These are phyloP conservation scores for Heliangelus exortis DNA, from an alignment of 2,797 vertebrate species.

Conservation along the genomic window DNA sequence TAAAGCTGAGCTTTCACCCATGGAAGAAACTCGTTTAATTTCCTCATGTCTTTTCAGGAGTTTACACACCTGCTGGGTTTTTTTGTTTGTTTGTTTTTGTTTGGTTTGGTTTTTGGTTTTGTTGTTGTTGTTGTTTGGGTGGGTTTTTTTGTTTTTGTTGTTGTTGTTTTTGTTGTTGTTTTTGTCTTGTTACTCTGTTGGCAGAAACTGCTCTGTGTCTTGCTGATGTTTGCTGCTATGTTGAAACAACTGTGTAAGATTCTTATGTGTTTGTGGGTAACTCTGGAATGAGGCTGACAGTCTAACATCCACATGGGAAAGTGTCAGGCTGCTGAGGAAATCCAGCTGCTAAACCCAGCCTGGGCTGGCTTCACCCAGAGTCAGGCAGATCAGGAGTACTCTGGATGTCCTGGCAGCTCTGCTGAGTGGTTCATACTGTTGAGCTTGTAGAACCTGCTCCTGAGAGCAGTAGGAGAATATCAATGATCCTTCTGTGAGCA, in stretches of 20 bases:
- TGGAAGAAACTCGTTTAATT: background rate
- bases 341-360: background rate
- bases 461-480: background rate
- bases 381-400: background rate
- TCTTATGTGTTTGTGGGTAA: background rate
- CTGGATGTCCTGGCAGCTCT: background rate
- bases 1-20: background rate
- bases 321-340: background rate
- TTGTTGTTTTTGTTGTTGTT: background rate
- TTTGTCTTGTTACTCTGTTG: conserved; percentile 19
- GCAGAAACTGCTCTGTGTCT: conserved; percentile 49
- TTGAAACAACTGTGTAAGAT: background rate
- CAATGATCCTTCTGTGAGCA: background rate
- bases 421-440: background rate
- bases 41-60: background rate
- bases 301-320: background rate
- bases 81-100: background rate
- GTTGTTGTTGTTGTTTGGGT: too few relatives aligned
- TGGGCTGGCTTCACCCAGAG: background rate
- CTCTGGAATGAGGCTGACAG: background rate
- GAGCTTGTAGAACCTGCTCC: background rate
- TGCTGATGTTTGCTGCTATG: conserved; percentile 59
- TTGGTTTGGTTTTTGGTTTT: too few relatives aligned
- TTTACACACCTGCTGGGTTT: background rate
- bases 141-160: too few relatives aligned